These are phyloP conservation scores for Colletes gigas DNA, from an alignment of 1,140 invertebrate genomes.

Conservation along the genomic window DNA sequence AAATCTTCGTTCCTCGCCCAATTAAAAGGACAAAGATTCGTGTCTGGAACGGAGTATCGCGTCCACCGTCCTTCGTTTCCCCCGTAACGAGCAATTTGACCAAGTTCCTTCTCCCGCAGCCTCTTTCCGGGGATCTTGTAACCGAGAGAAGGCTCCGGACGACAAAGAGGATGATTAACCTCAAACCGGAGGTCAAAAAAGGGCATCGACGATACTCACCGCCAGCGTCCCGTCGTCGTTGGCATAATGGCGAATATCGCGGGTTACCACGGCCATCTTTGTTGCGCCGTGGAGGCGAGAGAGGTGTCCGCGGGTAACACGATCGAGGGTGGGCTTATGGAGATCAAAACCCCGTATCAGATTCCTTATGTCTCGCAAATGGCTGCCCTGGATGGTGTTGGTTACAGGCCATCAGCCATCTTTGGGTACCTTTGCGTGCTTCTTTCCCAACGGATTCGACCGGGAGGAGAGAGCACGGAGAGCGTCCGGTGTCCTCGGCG, in stretches of 20 bases:
- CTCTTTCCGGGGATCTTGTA: constrained; percentile 21
- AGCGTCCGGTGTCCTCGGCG: not conserved
- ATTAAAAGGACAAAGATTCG: not conserved
- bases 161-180: constrained; percentile 71
- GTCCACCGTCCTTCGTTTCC: not conserved
- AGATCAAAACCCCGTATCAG: constrained; percentile 78
- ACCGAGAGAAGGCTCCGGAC: constrained; percentile 48
- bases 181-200: constrained; percentile 57
- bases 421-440: constrained; percentile 73
- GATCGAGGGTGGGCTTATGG: constrained; percentile 79
- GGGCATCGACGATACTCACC: constrained; percentile 50
- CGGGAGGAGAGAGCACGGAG: not conserved
- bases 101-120: constrained; percentile 35
- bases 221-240: constrained; percentile 42
- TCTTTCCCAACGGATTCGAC: constrained; percentile 56
- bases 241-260: constrained; percentile 61
- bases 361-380: constrained; percentile 77
- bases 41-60: not conserved
- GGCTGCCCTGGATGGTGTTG: constrained; percentile 75
- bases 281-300: constrained; percentile 47
- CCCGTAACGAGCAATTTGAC: constrained; percentile 18
- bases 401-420: constrained; percentile 77
- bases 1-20: not conserved
- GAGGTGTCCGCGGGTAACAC: constrained; percentile 74
- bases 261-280: constrained; percentile 72